Conservation (phyloP, 64 coral and sea anemone genomes). For the Montipora efflorescens region DNA sequence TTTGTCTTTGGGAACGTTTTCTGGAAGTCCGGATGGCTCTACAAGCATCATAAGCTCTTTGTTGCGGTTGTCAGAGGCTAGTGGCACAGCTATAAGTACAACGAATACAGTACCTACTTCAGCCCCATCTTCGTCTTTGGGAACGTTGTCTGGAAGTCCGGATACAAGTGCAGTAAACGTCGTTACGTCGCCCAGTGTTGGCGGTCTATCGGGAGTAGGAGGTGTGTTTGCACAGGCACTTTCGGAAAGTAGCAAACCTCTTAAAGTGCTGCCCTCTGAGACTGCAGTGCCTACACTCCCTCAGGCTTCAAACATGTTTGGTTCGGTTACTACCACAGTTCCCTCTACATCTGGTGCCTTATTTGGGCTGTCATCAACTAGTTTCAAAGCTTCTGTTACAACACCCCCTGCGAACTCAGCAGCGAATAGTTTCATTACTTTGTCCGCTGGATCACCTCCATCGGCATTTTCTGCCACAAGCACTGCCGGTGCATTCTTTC, state of each 20-base stretch:
- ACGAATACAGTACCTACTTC: not conserved
- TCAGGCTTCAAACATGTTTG: not conserved
- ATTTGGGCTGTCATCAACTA: not conserved
- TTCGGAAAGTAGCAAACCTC: not conserved
- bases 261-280: not conserved
- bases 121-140: not conserved
- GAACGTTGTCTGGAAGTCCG: not conserved
- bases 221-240: not conserved
- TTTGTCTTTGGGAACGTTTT: not conserved
- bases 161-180: not conserved
- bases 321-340: not conserved
- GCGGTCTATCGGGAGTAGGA: not conserved
- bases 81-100: not conserved
- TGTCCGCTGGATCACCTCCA: slow-evolving; percentile 3
- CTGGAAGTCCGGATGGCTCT: not conserved
- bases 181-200: not conserved
- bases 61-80: not conserved
- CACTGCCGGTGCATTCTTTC: slow-evolving; percentile 11
- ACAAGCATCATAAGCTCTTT: slow-evolving; percentile 4
- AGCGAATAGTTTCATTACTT: not conserved
- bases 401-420: not conserved
- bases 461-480: slow-evolving; percentile 8
- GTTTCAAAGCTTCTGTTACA: not conserved
- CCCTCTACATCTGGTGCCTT: not conserved
- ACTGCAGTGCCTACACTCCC: not conserved